Conservation (phyloP, 2,888 invertebrate genomes). For the Hydriomena furcata region DNA sequence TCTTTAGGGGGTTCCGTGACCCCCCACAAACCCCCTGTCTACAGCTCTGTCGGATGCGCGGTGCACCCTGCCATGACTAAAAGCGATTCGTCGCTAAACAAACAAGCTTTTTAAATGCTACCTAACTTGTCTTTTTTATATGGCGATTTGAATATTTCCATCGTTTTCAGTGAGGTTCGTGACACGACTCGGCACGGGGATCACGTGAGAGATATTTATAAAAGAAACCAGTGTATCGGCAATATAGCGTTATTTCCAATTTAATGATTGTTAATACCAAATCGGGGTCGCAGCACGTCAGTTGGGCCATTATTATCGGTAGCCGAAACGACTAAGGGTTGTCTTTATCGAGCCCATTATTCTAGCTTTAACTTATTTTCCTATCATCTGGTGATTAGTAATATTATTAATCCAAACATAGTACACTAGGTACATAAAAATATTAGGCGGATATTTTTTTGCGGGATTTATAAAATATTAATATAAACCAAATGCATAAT, state of each 20-base stretch:
- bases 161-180: conserved; percentile 77
- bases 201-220: conserved; percentile 83
- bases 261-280: conserved; percentile 82
- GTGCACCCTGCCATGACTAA: conserved; percentile 75
- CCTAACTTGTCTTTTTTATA: conserved; percentile 83
- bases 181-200: conserved; percentile 79
- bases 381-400: conserved; percentile 29
- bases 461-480: no score
- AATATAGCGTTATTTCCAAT: conserved; percentile 82
- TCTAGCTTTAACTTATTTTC: conserved; percentile 40
- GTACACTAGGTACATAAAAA: no score
- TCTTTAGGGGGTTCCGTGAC: background rate
- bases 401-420: conserved; percentile 3
- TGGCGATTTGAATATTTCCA: conserved; percentile 82
- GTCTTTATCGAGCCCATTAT: conserved; percentile 42
- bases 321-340: conserved; percentile 48
- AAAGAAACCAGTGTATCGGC: conserved; percentile 80
- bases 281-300: conserved; percentile 75
- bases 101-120: conserved; percentile 84
- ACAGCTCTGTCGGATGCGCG: conserved; percentile 56
- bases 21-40: conserved; percentile 7
- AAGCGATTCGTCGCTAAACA: conserved; percentile 80
- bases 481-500: no score
- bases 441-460: no score
- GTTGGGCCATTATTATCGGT: conserved; percentile 62